Base-by-base conservation (phyloP, 30 jellyfish, hydroid and myxozoan genomes). In the Morbakka virulenta region DNA sequence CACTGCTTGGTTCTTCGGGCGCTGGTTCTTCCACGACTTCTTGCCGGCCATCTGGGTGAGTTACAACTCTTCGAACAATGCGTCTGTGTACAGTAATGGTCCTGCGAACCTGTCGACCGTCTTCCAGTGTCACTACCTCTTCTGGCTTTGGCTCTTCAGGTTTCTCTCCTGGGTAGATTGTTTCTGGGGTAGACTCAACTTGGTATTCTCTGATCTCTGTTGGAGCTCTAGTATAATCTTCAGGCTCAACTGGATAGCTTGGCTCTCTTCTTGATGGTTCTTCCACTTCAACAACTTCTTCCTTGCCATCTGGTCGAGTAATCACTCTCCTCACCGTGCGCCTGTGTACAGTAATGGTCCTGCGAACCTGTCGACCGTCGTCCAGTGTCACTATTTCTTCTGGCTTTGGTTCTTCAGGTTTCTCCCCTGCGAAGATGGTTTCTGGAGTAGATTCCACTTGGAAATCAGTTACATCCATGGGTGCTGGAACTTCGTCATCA, bases 11-110 rank as follows among this genome's bases (percentile, higher is more conserved):
- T n/a, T n/a, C n/a, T n/a, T n/a, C 71, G 9, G 94, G 94, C 17
- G 79, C 94, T 52, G 69, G 89, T 35, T 86, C 96, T 67, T 86
- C 96, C 3, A 86, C 89, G 36, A 77, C 94, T 33, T 77, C 63
- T 57, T 88, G 70, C 3, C 94, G 69, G 31, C 96, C 96, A 70
- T 86, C 96, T 1, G 96, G 94, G 30, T 77, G 62, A 0, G 41
- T 77, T 62, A 86, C 74, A 48, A 77, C 61, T 48, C 80, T 86
- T 48, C 87, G 86, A 0, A 86, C 83, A 32, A 86, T 77, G 2
- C 93, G 51, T 52, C 79, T 77, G 51, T 82, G 77, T 64, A 79
- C 69, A 32, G 84, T 79, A 14, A 67, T 66, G 12, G 88, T 62
- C 84, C 57, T 86, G 24, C 71, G 62, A 3, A 78, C 80, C 24